phyloP scores from a whole-genome alignment of 2,113 vertebrate genomes.

The Rattus norvegicus region DNA sequence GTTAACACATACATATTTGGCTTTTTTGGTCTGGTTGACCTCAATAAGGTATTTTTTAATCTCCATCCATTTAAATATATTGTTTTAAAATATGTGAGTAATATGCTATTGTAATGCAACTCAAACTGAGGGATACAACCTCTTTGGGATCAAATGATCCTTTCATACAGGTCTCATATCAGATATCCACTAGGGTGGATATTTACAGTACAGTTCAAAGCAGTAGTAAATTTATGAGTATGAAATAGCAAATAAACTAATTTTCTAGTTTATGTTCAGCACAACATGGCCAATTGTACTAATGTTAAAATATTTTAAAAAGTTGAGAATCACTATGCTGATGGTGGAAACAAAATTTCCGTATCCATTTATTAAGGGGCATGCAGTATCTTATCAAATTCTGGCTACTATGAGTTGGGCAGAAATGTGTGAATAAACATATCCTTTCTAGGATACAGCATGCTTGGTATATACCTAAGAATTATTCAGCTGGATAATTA shows the following conservation, averaged over 20 bases:
- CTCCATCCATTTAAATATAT: neutral
- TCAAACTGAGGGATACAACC: neutral
- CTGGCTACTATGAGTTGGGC: neutral
- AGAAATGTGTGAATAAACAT: neutral
- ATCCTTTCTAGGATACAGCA: neutral
- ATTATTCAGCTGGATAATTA: neutral
- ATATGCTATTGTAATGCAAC: neutral
- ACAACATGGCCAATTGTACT: neutral
- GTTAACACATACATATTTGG: neutral
- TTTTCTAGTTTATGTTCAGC: neutral
- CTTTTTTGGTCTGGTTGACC: neutral
- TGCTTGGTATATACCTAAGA: neutral
- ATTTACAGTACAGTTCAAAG: neutral
- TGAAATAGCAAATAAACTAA: neutral
- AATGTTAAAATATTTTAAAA: neutral
- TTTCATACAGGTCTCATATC: neutral
- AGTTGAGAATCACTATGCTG: neutral
- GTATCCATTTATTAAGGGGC: neutral
- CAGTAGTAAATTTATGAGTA: neutral
- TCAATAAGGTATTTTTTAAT: neutral
- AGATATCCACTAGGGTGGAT: neutral
- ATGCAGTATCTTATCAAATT: neutral
- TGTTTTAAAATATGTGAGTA: neutral
- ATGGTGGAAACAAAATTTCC: neutral
- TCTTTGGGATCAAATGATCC: neutral